Percentiles rank a stretch among this genome's conserved stretches.
Conservation (phyloP, 2,888 invertebrate species). For the Drosophila borborema region DNA sequence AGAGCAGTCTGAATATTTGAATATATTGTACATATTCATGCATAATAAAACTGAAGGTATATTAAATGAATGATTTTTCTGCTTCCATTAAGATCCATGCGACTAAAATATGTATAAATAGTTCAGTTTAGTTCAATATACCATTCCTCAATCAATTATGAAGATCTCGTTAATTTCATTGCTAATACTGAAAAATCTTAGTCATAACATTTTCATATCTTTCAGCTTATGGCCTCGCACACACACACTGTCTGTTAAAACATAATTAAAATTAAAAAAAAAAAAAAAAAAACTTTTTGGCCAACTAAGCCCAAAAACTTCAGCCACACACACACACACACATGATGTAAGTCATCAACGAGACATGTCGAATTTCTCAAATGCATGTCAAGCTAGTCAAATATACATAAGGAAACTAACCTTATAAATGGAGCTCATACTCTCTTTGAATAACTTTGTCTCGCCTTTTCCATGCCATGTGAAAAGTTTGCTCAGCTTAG, state of each 20-base stretch:
- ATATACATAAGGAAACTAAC: neutral
- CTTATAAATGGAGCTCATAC: conserved; percentile 1
- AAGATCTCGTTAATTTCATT: too few species aligned
- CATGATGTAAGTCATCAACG: neutral
- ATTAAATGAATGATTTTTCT: too few species aligned
- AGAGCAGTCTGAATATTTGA: neutral
- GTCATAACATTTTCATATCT: neutral
- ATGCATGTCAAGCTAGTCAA: neutral
- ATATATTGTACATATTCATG: neutral
- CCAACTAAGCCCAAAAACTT: neutral
- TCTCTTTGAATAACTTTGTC: conserved; percentile 7
- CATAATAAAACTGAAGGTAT: neutral
- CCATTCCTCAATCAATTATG: too few species aligned
- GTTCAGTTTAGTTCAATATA: too few species aligned
- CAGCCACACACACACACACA: neutral
- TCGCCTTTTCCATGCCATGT: conserved; percentile 2
- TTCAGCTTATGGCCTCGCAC: too few species aligned
- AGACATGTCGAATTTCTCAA: neutral
- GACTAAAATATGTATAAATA: too few species aligned
- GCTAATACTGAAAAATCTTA: too few species aligned
- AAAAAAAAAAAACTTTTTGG: too few species aligned
- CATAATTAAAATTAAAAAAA: too few species aligned
- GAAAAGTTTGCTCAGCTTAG: conserved; percentile 24
- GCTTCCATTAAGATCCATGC: too few species aligned
- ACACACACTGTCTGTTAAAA: too few species aligned